Evolutionary conservation across 2,113 vertebrate genomes (phyloP), one percentile per base, ranked within the genome.

Genomic region (Asarcornis scutulata): DNA sequence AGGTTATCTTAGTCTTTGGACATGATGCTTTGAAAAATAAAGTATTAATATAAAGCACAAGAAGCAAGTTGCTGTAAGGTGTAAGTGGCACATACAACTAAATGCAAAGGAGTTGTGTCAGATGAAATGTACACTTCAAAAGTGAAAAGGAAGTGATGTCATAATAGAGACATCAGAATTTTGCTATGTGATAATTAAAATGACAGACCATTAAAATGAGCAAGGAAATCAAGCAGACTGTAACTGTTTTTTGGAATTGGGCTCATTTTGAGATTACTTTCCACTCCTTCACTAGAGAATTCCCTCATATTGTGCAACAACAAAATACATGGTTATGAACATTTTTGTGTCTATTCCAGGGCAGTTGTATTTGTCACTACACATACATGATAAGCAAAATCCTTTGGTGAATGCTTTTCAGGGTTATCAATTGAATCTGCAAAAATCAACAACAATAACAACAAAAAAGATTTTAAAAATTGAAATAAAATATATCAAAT

Each of bases 111-210:
- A 91, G 31, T 34, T 83, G 69, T 59, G 64, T 27, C 64, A 90
- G 83, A 83, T 17, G 17, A 38, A 38, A 80, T 9, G 38, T 38
- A 36, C 40, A 36, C 11, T 58, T 92, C 29, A 86, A 63, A 83
- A 74, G 74, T 52, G 22, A 26, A 17, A 95, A 72, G 66, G 34
- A 86, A 84, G 46, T 89, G n/a, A 72, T 38, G 26, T 48, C 80
- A 89, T 29, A 92, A 77, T 52, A 56, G 67, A 92, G n/a, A 60
- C 59, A 52, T 20, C 60, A 63, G 73, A 84, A 67, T 76, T 91
- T 92, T 93, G 38, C 80, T 74, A 67, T 78, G 66, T 62, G 52
- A 86, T 77, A 88, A 83, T 50, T n/a, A 86, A 83, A 83, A 62
- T 67, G 46, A 63, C 12, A 90, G 46, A 69, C 27, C 15, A 8